These are phyloP conservation scores for Trichacis sp. DNA, from an alignment of 2,888 invertebrate species.

Conservation along the genomic window DNA sequence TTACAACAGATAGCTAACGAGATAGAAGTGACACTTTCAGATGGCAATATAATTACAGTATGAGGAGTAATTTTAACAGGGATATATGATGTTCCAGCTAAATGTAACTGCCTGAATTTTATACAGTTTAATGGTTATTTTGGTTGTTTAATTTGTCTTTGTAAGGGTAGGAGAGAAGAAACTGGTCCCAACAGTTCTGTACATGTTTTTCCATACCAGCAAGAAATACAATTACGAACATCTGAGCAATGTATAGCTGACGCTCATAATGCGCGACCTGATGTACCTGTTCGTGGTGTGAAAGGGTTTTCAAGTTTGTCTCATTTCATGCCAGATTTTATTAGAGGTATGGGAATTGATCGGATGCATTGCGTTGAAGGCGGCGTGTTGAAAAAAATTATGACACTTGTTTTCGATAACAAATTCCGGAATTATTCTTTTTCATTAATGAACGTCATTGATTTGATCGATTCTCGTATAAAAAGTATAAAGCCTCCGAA, in stretches of 20 bases:
- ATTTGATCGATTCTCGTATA: constrained; percentile 2
- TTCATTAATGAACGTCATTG: constrained; percentile 12
- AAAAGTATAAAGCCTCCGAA: constrained; percentile 32
- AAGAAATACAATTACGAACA: no score
- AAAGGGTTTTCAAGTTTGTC: constrained; percentile 28
- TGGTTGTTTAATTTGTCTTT: no score
- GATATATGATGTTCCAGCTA: no score
- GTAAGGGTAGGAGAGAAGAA: no score
- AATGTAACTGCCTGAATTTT: no score
- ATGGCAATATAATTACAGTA: no score
- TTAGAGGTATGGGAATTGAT: constrained; percentile 32
- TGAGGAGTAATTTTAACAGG: no score
- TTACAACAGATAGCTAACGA: not conserved
- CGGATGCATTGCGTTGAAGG: constrained; percentile 41
- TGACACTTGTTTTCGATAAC: constrained; percentile 30
- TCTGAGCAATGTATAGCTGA: no score
- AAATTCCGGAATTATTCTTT: constrained; percentile 17
- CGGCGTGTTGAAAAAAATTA: constrained; percentile 17
- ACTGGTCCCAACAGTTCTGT: no score
- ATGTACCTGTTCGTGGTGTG: constrained; percentile 24
- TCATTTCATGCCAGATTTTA: constrained; percentile 33
- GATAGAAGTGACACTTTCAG: no score
- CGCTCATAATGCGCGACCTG: constrained; percentile 9
- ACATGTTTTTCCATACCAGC: no score
- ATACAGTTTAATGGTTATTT: no score